Conservation (phyloP, 2,888 invertebrate genomes). For the Orchestes rusci region DNA sequence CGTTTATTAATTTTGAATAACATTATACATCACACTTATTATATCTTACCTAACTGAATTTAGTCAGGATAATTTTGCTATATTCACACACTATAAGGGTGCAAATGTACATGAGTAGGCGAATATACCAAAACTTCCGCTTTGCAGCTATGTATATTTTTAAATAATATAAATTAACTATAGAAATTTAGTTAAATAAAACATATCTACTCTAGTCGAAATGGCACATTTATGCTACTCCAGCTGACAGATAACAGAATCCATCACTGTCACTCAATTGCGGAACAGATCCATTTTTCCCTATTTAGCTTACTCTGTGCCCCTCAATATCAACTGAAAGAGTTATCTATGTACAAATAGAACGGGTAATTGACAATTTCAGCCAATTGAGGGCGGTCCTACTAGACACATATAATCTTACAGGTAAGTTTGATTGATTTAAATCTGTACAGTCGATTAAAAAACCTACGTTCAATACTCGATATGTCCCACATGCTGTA, state of each 20-base stretch:
- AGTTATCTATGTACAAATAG: too few species aligned
- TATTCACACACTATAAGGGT: slow-evolving; percentile 26
- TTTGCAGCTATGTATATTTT: slow-evolving; percentile 17
- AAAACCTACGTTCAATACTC: too few species aligned
- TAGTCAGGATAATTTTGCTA: slow-evolving; percentile 42
- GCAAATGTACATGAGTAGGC: slow-evolving; percentile 4
- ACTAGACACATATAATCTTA: too few species aligned
- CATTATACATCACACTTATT: slow-evolving; percentile 47
- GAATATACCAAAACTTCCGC: slow-evolving; percentile 43
- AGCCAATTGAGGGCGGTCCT: too few species aligned
- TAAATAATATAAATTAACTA: slow-evolving; percentile 38
- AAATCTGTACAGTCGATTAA: too few species aligned
- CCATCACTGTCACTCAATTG: slow-evolving; percentile 40
- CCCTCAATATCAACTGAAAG: too few species aligned
- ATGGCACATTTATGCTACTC: slow-evolving; percentile 43
- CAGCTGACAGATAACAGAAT: slow-evolving; percentile 43
- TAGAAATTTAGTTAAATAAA: slow-evolving; percentile 33
- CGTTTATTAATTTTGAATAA: slow-evolving; percentile 47
- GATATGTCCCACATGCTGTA: too few species aligned
- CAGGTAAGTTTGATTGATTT: too few species aligned
- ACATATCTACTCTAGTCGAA: slow-evolving; percentile 41
- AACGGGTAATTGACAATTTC: too few species aligned
- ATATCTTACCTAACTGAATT: slow-evolving; percentile 39
- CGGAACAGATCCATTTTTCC: slow-evolving; percentile 30
- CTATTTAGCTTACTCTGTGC: slow-evolving; percentile 20